Percentiles rank a stretch among this genome's conserved stretches.
Evolutionary conservation across 2,888 invertebrate genomes (phyloP).

Genomic region (Drosophila yooni): DNA sequence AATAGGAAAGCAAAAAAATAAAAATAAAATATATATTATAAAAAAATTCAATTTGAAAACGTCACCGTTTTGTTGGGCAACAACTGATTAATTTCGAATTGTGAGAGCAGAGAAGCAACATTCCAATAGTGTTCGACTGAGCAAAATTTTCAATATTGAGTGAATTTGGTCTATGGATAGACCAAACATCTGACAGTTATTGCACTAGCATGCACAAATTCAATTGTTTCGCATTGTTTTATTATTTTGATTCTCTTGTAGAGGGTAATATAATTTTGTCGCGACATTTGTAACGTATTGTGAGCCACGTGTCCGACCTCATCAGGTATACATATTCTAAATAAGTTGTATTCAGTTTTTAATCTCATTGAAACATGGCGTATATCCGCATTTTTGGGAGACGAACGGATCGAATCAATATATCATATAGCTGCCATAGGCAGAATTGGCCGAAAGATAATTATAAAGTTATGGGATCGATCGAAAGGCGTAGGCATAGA

Average conservation of each 20-base stretch:
- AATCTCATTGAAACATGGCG: neutral
- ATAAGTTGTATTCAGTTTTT: neutral
- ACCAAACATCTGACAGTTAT: conserved; percentile 22
- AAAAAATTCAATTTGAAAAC: conserved; percentile 47
- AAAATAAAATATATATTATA: conserved; percentile 24
- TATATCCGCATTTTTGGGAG: neutral
- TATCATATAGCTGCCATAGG: neutral
- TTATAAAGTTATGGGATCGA: neutral
- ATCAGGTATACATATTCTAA: neutral
- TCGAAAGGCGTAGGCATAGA: neutral
- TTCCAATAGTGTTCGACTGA: neutral
- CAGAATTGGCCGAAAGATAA: neutral
- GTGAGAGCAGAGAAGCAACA: conserved; percentile 12
- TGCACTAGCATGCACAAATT: conserved; percentile 19
- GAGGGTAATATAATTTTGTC: neutral
- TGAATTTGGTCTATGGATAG: conserved; percentile 4
- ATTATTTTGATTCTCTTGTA: neutral
- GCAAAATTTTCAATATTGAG: neutral
- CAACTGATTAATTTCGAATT: conserved; percentile 57
- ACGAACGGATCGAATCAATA: accelerated
- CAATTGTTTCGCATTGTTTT: conserved; percentile 30
- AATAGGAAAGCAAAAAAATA: conserved; percentile 40
- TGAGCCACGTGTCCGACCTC: neutral
- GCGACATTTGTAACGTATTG: neutral
- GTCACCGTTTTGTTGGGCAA: conserved; percentile 51